Base-by-base conservation (phyloP, 2,888 invertebrate genomes). In the Pristionchus exspectatus region DNA sequence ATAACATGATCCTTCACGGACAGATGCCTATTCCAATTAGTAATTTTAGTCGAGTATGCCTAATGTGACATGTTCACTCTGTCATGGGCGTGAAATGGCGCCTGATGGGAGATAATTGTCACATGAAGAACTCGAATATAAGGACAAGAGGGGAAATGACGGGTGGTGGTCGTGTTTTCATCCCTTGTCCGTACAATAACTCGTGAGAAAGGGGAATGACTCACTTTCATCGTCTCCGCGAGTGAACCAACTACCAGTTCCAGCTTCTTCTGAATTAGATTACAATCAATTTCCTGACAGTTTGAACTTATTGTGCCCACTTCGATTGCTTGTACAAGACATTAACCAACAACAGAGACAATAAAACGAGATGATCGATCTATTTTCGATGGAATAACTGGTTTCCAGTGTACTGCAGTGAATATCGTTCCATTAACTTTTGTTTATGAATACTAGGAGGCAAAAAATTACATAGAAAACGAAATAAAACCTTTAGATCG, bases 171-270 rank as follows among this genome's bases (percentile, higher is more conserved):
- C 77, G 77, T 77, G 77, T 77, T 77, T 77, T 77, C 44, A 77
- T 77, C 44, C 4, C 77, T 84, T 50, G 84, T 27, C 44, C 18
- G 30, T 56, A 84, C 56, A 44, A 84, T 84, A 84, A 84, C 56
- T 84, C 54, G 59, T 56, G 84, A 84, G 38, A 77, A 30, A 14
- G 69, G 77, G 5, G 56, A 56, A 56, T 84, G 84, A 86, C 87
- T 69, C 72, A 87, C 87, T 59, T 89, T 88, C 90, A 93, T 92
- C n/a, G 89, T 90, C 12, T 91, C 91, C 14, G 92, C 91, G 21
- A 90, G 90, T 1, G 93, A 91, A 56, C 93, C 93, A 12, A 93
- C 93, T n/a, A 93, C 91, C 56, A 93, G 91, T 81, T 93, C 93
- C 33, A 93, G 90, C 88, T 93, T 93, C 77, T 90, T 91, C 93